Base-by-base conservation (phyloP, 2,888 invertebrate species). In the Lithophane leautieri region DNA sequence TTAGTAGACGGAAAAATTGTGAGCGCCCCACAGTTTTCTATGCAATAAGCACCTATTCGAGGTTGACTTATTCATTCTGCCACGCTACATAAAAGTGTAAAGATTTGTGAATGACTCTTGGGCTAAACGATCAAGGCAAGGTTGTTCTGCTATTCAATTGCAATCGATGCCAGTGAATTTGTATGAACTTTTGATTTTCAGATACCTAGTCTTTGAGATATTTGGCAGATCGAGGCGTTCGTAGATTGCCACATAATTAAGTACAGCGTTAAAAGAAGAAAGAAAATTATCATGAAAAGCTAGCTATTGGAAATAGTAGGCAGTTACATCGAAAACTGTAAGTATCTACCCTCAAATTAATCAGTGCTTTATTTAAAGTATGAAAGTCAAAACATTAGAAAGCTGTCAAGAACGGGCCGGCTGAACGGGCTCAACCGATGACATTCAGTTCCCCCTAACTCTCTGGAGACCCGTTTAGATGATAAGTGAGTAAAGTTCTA, bases 1-100 rank as follows among this genome's bases (percentile, higher is more conserved):
- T 94, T 94, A 92, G 82, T 77, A 70, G 60, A 74, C 9, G 68
- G 70, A 82, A 83, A 82, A 86, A 83, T 79, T 78, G 75, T 63
- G 66, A 62, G 62, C 73, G 42, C 28, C 16, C 8, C 25, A 66
- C 76, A 56, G 52, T 82, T 78, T 75, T 82, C 63, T 82, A 73
- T 73, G 67, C 66, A 61, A 52, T 65, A 56, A 65, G 50, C 44
- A 66, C 19, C 50, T 61, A 56, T 71, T 79, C 19, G 19, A 54
- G 28, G 60, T 40, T 68, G 19, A 68, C 28, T 74, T 67, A 61
- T 74, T 82, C 56, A 70, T n/a, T 63, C 16, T 61, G 34, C 54
- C 40, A 77, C 11, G 42, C 19, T 44, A n/a, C 19, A 63, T 47
- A 50, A 40, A 52, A 56, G 9, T 50, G 14, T 42, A 22, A 28